Percentiles rank a stretch among this genome's conserved stretches.
Conservation (phyloP, 2,888 invertebrate genomes). For the Lithophane leautieri region DNA sequence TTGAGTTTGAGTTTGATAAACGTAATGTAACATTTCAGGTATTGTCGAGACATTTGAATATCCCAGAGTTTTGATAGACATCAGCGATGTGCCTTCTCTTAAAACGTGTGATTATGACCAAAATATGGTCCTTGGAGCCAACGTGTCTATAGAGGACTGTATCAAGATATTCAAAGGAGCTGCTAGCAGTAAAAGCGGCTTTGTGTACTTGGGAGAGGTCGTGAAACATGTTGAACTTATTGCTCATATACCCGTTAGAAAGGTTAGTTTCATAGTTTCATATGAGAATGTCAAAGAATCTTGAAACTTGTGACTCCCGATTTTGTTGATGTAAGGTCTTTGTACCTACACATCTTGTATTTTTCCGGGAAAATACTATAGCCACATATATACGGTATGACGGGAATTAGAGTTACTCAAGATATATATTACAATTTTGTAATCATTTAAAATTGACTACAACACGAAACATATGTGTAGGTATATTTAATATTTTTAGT, state of each 20-base stretch:
- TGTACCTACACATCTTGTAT: no score
- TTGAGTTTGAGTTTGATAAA: background rate
- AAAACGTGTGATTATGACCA: slow-evolving; percentile 80
- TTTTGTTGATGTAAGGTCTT: background rate
- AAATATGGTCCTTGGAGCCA: slow-evolving; percentile 90
- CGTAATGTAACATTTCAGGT: slow-evolving; percentile 79
- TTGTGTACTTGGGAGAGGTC: slow-evolving; percentile 89
- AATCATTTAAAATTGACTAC: background rate
- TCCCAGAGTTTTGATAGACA: slow-evolving; percentile 80
- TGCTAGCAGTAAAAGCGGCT: slow-evolving; percentile 79
- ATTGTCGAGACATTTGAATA: slow-evolving; percentile 78
- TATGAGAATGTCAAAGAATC: background rate
- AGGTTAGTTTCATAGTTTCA: slow-evolving; percentile 82
- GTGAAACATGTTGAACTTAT: slow-evolving; percentile 91
- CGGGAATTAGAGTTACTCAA: background rate
- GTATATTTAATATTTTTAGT: no score
- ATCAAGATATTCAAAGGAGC: slow-evolving; percentile 85
- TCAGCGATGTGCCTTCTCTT: slow-evolving; percentile 77
- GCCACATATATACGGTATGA: background rate
- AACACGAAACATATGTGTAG: no score
- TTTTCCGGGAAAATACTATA: background rate
- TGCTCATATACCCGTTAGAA: slow-evolving; percentile 92
- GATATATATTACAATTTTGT: background rate
- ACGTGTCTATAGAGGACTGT: slow-evolving; percentile 89
- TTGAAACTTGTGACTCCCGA: background rate